Percentiles rank a stretch among this genome's conserved stretches.
phyloP scores from a whole-genome alignment of 2,113 vertebrate species.

The Rhodinocichla rosea region DNA sequence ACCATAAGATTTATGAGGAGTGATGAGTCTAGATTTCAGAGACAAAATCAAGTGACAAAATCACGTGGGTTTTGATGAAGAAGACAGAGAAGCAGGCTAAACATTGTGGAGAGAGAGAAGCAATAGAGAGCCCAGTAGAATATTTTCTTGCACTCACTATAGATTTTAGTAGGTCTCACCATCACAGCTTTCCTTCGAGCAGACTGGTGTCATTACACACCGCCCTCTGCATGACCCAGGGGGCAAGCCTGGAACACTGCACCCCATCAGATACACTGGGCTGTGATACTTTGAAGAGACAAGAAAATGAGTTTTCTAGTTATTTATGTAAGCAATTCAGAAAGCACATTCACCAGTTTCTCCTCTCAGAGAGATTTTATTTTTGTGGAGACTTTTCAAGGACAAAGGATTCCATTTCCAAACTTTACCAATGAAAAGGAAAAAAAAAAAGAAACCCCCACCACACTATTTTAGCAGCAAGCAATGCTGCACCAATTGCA shows the following conservation, averaged over 20 bases:
- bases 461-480: neutral
- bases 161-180: neutral
- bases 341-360: conserved; percentile 1
- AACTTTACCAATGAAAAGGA: neutral
- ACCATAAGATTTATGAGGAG: neutral
- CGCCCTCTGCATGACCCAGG: neutral
- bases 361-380: conserved; percentile 2
- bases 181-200: neutral
- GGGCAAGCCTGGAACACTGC: neutral
- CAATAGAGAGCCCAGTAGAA: neutral
- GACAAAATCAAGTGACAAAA: neutral
- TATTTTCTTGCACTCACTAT: neutral
- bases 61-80: neutral
- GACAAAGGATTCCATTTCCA: conserved; percentile 10
- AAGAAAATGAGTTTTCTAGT: conserved; percentile 57
- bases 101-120: neutral
- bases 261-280: neutral
- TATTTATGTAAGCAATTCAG: conserved; percentile 61
- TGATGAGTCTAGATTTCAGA: neutral
- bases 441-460: neutral
- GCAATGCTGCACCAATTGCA: neutral
- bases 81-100: neutral
- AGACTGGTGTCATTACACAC: neutral
- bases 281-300: neutral
- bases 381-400: conserved; percentile 34